Evolutionary conservation across 2,797 vertebrate species (phyloP).

Genomic region (Lepus oiostolus): DNA sequence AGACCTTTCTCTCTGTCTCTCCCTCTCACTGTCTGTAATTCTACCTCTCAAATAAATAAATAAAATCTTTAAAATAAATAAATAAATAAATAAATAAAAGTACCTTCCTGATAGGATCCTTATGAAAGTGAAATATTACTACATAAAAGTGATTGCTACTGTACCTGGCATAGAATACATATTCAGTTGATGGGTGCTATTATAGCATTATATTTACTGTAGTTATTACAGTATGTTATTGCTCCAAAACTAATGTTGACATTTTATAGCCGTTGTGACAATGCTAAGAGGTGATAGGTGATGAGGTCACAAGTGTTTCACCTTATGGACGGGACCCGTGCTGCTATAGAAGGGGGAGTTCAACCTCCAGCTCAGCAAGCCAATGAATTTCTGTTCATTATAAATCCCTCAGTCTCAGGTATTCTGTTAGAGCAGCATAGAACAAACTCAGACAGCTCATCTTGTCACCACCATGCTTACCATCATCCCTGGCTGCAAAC

Average conservation of each 20-base stretch:
- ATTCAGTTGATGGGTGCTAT: neutral
- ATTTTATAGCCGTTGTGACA: neutral
- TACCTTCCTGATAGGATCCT: neutral
- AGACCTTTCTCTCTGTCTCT: too few relatives aligned
- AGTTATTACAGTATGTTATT: neutral
- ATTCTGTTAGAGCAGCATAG: neutral
- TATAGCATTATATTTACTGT: neutral
- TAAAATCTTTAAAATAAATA: too few relatives aligned
- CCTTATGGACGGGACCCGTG: too few relatives aligned
- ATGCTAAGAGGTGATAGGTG: neutral
- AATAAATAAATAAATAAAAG: too few relatives aligned
- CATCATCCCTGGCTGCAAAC: neutral
- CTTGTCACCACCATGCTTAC: neutral
- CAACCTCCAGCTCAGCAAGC: neutral
- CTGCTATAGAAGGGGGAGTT: neutral
- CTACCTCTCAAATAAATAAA: too few relatives aligned
- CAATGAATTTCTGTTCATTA: neutral
- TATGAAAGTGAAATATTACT: conserved; percentile 50
- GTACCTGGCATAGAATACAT: neutral
- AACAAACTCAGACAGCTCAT: too few relatives aligned
- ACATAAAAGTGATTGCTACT: neutral
- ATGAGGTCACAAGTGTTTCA: neutral
- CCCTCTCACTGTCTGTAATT: too few relatives aligned
- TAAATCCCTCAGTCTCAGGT: neutral
- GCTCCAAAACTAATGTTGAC: neutral